Base-by-base conservation (phyloP, 2,888 invertebrate genomes). In the Trichogramma dendrolimi region DNA sequence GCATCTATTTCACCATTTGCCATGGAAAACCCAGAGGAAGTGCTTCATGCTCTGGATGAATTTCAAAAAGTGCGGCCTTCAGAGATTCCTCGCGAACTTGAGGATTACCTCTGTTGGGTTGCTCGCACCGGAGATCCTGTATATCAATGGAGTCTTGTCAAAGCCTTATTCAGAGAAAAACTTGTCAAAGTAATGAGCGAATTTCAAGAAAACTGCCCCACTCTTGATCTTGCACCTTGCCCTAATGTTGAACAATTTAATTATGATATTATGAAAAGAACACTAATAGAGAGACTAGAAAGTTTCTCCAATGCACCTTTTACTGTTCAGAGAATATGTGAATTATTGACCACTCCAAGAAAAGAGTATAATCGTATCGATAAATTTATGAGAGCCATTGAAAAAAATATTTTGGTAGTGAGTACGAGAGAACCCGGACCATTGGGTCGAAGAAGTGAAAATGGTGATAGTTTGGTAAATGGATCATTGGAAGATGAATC, bases 321-420 rank as follows among this genome's bases (percentile, higher is more conserved):
- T 75, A 97, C 97, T 14, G 90, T 97, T 67, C 97, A 97, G 80
- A 85, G 98, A 69, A 86, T 99, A 65, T 96, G 96, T 80, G 98
- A 99, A 80, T 83, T 99, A 41, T 82, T 99, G 3, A 92, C 92
- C 4, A 87, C 88, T 69, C 97, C 98, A 2, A 86, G 90, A 38
- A 94, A 93, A 77, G 96, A 98, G 76, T 99, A 99, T 80, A 93
- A 92, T 75, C 86, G 95, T 65, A 91, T 95, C 65, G 98, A 97
- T 77, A 98, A 98, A 79, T 98, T 92, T 77, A 92, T 99, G 90
- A 84, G 97, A 63, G 98, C 97, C 0, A 84, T 99, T 63, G 98
- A 98, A 79, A 98, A 98, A 80, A 94, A 93, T 73, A 92, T 94
- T 70, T 81, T 94, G 71, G 94, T 94, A 63, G 94, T 94, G 7